Conservation (phyloP, 2,888 invertebrate genomes). For the Tetragonula carbonaria region DNA sequence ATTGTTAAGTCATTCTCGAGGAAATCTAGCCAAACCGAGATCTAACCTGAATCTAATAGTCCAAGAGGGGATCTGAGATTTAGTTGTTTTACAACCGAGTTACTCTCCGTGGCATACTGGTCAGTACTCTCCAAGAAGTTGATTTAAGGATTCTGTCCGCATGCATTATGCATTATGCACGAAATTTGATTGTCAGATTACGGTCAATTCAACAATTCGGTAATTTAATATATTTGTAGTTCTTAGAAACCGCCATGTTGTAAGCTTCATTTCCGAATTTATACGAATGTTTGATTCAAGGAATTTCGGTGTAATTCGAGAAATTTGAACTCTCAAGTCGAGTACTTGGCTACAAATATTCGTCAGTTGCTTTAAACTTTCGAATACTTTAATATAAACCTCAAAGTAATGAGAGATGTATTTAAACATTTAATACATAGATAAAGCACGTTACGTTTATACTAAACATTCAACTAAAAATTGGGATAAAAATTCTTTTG, state of each 20-base stretch:
- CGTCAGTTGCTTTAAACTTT: too few species aligned
- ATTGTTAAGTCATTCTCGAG: not conserved
- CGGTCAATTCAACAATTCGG: not conserved
- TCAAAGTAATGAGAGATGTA: too few species aligned
- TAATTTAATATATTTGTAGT: not conserved
- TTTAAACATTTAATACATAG: too few species aligned
- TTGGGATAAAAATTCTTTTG: too few species aligned
- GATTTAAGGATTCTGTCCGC: not conserved
- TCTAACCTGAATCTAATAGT: constrained; percentile 1
- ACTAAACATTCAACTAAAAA: too few species aligned
- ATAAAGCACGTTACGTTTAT: too few species aligned
- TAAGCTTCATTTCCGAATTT: too few species aligned
- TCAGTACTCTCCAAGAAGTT: not conserved
- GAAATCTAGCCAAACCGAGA: not conserved
- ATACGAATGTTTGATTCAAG: too few species aligned
- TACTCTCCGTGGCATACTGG: not conserved
- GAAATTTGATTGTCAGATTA: not conserved
- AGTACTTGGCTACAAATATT: too few species aligned
- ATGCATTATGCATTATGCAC: not conserved
- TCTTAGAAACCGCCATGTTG: not conserved
- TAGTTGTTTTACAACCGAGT: not conserved
- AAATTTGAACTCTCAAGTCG: too few species aligned
- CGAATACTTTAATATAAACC: too few species aligned
- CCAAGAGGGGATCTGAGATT: not conserved
- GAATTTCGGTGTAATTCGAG: too few species aligned